Percentiles rank a stretch among this genome's conserved stretches.
These are phyloP conservation scores for Ceramica pisi DNA, from an alignment of 2,888 invertebrate genomes.

Conservation along the genomic window DNA sequence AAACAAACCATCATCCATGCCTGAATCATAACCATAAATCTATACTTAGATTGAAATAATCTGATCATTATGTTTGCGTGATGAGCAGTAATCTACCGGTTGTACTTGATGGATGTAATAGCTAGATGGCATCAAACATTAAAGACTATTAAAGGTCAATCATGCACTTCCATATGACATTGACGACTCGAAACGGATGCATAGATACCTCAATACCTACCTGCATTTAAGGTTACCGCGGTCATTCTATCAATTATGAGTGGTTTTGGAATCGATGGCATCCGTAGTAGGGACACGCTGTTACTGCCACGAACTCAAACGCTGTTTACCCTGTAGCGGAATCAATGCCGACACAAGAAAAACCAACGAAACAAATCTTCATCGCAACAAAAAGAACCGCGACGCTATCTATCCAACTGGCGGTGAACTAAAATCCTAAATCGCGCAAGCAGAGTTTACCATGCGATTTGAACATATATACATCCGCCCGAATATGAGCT, in stretches of 20 bases:
- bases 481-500: too few species aligned
- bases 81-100: conserved; percentile 33
- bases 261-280: background rate
- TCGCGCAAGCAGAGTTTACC: too few species aligned
- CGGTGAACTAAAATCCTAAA: too few species aligned
- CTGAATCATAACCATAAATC: background rate
- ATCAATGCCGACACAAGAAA: too few species aligned
- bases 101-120: conserved; percentile 34
- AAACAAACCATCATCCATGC: background rate
- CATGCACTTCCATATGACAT: conserved; percentile 40
- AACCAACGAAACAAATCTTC: too few species aligned
- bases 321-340: too few species aligned
- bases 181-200: conserved; percentile 28
- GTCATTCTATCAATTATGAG: background rate
- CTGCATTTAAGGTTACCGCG: background rate
- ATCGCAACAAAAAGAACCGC: too few species aligned
- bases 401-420: too few species aligned
- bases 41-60: background rate
- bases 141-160: conserved; percentile 45
- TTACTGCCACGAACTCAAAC: background rate
- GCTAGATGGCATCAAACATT: conserved; percentile 14
- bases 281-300: too few species aligned
- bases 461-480: too few species aligned
- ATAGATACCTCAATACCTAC: too few species aligned
- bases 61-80: conserved; percentile 14